Conservation (phyloP, 2,888 invertebrate species). For the Cantharis lateralis region DNA sequence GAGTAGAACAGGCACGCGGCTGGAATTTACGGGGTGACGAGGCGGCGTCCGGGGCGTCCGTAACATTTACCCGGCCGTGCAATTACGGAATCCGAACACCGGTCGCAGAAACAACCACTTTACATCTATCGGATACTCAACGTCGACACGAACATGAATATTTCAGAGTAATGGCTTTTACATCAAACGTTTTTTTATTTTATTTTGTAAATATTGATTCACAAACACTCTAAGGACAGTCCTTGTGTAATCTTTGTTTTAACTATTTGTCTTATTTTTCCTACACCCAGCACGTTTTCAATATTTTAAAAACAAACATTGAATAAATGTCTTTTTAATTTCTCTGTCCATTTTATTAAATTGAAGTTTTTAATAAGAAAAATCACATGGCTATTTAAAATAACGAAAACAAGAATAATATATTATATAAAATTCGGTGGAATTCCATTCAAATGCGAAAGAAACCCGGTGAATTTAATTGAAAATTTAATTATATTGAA, state of each 20-base stretch:
- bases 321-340: background rate
- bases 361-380: background rate
- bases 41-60: conserved; percentile 31
- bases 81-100: conserved; percentile 42
- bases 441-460: background rate
- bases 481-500: background rate
- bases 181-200: conserved; percentile 42
- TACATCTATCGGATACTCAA: conserved; percentile 48
- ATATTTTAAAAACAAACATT: conserved; percentile 25
- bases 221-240: conserved; percentile 41
- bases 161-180: conserved; percentile 48
- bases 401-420: too few relatives aligned
- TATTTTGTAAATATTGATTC: conserved; percentile 47
- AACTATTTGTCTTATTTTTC: conserved; percentile 33
- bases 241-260: conserved; percentile 36
- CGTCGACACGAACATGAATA: conserved; percentile 52
- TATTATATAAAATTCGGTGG: background rate
- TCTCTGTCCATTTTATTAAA: too few relatives aligned
- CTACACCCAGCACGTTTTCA: conserved; percentile 18
- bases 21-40: conserved; percentile 33
- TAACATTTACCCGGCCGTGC: conserved; percentile 37
- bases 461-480: background rate
- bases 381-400: background rate
- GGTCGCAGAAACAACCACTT: conserved; percentile 44
- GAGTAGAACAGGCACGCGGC: conserved; percentile 30